Base-by-base conservation (phyloP, 1,140 invertebrate species). In the Ceratina calcarata region DNA sequence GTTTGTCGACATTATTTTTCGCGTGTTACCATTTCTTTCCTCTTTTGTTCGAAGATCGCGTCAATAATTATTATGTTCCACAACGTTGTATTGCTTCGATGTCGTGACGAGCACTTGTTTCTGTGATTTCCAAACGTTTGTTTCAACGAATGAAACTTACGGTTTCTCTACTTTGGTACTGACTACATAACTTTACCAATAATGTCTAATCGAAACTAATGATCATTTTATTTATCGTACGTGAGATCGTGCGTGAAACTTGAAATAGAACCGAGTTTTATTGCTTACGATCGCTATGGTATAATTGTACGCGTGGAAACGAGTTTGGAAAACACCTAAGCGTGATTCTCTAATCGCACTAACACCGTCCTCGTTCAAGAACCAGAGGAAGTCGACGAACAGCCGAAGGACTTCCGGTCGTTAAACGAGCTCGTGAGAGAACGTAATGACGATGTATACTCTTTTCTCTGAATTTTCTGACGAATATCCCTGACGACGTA, bases 11-110 rank as follows among this genome's bases (percentile, higher is more conserved):
- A 51, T 32, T 2, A 22, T 67, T 58, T 32, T 20, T 24, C 45
- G 20, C 18, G 61, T 67, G 74, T 67, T 22, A n/a, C 15, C 4
- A 3, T 61, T 49, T 45, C 37, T 62, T n/a, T 24, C 60, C 67
- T 70, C 27, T 15, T 37, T 12, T 37, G 62, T 74, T 76, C 20
- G 6, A 78, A 81, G 83, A 86, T 77, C 84, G 83, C 84, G 79
- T 84, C 83, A 82, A 86, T 62, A 78, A 62, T 71, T 24, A 69
- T 62, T 37, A 61, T 15, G 27, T 70, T 75, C 60, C 49, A n/a
- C 58, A 71, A 69, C 20, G 49, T 71, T 71, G 22, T 72, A 78
- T 78, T 78, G 76, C 68, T 72, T 78, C 49, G 22, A 78, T 72
- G 60, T 78, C 16, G 20, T 60, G 37, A 66, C 20, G 49, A 83